phyloP scores from a whole-genome alignment of 2,797 vertebrate genomes.

The Bovichtus diacanthus region DNA sequence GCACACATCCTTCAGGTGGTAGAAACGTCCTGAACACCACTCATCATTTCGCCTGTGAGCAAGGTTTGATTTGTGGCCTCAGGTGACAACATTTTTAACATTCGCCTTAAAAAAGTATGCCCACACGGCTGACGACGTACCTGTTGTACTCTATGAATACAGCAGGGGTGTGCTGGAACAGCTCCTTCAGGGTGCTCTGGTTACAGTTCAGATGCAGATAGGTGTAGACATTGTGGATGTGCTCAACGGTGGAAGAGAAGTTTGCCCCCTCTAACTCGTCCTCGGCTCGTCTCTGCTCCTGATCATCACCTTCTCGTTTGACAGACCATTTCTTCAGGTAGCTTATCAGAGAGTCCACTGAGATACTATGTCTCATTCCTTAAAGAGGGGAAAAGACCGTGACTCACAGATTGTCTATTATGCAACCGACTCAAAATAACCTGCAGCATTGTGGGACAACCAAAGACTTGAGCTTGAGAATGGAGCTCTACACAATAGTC shows the following conservation, averaged over 20 bases:
- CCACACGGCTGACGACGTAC: slow-evolving; percentile 36
- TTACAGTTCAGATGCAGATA: slow-evolving; percentile 80
- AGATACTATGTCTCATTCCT: slow-evolving; percentile 83
- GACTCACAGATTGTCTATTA: neutral
- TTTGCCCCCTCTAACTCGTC: slow-evolving; percentile 62
- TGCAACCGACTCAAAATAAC: neutral
- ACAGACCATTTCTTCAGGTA: slow-evolving; percentile 85
- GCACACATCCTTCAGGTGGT: slow-evolving; percentile 87
- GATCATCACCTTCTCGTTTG: slow-evolving; percentile 44
- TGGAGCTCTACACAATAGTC: neutral
- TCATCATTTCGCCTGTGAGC: slow-evolving; percentile 45
- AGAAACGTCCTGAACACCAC: slow-evolving; percentile 82
- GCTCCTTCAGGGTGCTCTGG: slow-evolving; percentile 73
- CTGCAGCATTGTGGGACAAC: neutral
- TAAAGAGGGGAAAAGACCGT: slow-evolving; percentile 1
- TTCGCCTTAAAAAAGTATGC: neutral
- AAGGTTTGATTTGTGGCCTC: neutral
- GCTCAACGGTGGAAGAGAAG: slow-evolving; percentile 80
- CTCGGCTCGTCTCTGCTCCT: slow-evolving; percentile 34
- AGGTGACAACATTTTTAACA: neutral
- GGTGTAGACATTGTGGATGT: slow-evolving; percentile 82
- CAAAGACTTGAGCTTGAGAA: neutral
- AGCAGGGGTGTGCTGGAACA: slow-evolving; percentile 84
- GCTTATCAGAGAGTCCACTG: slow-evolving; percentile 75
- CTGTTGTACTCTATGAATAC: slow-evolving; percentile 82